Conservation (phyloP, 2,888 invertebrate species). For the Oxystoma pomonae region DNA sequence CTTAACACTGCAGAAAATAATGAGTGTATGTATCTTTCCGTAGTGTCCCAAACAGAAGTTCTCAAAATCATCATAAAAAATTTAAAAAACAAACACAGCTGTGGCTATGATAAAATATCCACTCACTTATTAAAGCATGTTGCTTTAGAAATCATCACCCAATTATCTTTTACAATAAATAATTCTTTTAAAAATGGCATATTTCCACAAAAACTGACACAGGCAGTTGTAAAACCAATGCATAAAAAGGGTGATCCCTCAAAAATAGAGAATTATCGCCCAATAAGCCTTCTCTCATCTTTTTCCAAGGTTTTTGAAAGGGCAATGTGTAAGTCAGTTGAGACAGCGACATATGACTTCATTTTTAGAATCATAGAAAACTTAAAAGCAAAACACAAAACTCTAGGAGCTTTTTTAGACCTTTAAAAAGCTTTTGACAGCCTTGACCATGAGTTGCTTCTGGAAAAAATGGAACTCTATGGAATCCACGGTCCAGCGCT, state of each 20-base stretch:
- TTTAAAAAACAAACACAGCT: slow-evolving; percentile 1
- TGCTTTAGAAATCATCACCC: neutral
- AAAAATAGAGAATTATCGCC: neutral
- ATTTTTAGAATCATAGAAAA: neutral
- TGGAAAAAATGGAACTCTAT: slow-evolving; percentile 1
- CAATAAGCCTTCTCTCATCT: neutral
- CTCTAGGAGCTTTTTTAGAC: slow-evolving; percentile 4
- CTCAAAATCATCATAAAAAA: neutral
- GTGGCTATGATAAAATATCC: neutral
- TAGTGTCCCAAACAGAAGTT: neutral
- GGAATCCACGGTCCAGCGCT: neutral
- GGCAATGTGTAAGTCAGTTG: neutral
- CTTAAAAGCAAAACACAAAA: neutral
- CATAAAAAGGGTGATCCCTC: slow-evolving; percentile 1
- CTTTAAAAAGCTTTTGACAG: slow-evolving; percentile 8
- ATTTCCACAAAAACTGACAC: slow-evolving; percentile 16
- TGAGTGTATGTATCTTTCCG: neutral
- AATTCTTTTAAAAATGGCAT: slow-evolving; percentile 9
- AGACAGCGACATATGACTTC: slow-evolving; percentile 2
- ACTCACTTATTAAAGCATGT: neutral
- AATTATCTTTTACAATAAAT: neutral
- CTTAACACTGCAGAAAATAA: neutral
- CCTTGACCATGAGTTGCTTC: neutral
- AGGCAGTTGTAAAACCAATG: slow-evolving; percentile 10
- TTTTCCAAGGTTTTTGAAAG: slow-evolving; percentile 1